Base-by-base conservation (phyloP, 2,888 invertebrate genomes). In the Thymelicus acteon region DNA sequence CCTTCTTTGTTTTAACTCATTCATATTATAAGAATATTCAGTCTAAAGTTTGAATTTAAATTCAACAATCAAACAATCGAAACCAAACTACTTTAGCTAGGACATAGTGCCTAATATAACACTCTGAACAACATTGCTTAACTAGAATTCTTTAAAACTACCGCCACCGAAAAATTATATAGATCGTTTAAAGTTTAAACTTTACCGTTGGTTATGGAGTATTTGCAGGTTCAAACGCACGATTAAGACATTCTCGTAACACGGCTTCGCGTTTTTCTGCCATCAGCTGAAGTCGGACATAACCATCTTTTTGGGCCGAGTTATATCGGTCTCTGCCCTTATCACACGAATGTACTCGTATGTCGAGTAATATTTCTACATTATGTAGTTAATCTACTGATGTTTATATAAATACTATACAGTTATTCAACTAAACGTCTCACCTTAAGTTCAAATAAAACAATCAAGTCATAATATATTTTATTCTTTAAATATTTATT, bases 201-300 rank as follows among this genome's bases (percentile, higher is more conserved):
- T 62, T 62, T 62, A 62, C 62, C 58, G n/a, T 58, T 58, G n/a
- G 37, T 37, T 58, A 37, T 31, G 57, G 31, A 60, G 60, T 60
- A 60, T 60, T 61, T 19, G 24, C 52, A 67, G 54, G 52, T 60
- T 40, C 60, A 67, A 40, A 58, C 66, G 60, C 60, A 52, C 60
- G 60, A 52, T 52, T 61, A 31, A 40, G 52, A 24, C 31, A 61
- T 67, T 49, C 67, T 49, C 49, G 40, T 48, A 67, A 57, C 19
- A 31, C 54, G 57, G 57, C 60, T 12, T 58, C 48, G n/a, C 58
- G 48, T 47, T 57, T 60, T 47, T 39, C 67, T 49, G 58, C 47
- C 58, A 37, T 67, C 60, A 48, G 60, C 40, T 24, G 60, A 49
- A 15, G 44, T 52, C 60, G 67, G 52, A 61, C 67, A 67, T 52